Evolutionary conservation across 2,113 vertebrate species (phyloP).

Genomic region (Phodopus roborovskii): DNA sequence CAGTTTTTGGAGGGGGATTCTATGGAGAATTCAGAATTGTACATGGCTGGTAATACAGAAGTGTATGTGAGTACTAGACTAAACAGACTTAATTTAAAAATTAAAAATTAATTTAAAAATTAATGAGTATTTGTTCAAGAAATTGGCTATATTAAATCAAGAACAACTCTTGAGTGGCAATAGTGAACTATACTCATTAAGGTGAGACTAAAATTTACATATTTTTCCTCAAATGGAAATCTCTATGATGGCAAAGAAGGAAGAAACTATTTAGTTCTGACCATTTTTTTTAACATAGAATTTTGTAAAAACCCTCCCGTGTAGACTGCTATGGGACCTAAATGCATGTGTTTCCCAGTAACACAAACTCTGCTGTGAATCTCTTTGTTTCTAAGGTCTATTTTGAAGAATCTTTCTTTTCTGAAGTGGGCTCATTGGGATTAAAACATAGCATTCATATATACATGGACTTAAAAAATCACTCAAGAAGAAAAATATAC

Average conservation of each 20-base stretch:
- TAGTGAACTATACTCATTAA: background rate
- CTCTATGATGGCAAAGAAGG: background rate
- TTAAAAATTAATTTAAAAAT: too few relatives aligned
- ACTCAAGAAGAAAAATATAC: constrained; percentile 12
- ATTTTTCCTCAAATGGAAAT: constrained; percentile 38
- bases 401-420: constrained; percentile 15
- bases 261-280: background rate
- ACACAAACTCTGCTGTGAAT: background rate
- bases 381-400: constrained; percentile 24
- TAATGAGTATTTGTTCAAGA: background rate
- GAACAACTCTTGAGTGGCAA: background rate
- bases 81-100: too few relatives aligned
- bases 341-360: constrained; percentile 4
- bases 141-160: background rate
- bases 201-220: background rate
- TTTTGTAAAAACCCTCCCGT: background rate
- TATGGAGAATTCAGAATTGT: background rate
- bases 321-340: background rate
- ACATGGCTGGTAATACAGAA: background rate
- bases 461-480: constrained; percentile 26
- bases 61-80: background rate
- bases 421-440: background rate
- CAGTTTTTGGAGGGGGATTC: background rate
- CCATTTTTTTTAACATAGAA: constrained; percentile 48
- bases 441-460: constrained; percentile 33